Evolutionary conservation across 2,888 invertebrate species (phyloP).

Genomic region (Cordylochernes scorpioides): DNA sequence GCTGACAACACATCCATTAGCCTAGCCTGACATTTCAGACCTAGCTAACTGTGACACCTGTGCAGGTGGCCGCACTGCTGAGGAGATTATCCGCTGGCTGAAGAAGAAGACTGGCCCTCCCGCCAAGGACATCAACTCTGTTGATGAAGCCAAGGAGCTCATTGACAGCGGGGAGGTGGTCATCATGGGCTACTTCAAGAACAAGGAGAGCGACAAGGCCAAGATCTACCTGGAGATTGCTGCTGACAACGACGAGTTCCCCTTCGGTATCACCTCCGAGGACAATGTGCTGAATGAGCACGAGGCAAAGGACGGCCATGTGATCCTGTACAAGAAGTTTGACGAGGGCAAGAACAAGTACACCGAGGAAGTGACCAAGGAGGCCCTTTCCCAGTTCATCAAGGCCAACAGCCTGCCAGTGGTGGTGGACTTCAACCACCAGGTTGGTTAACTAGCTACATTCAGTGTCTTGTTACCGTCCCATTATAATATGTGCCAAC

Average conservation of each 20-base stretch:
- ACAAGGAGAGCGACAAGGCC: conserved; percentile 46
- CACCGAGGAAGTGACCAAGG: conserved; percentile 38
- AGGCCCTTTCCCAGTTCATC: conserved; percentile 52
- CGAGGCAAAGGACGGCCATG: conserved; percentile 44
- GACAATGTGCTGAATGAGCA: conserved; percentile 51
- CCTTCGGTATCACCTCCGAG: conserved; percentile 57
- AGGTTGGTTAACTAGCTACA: conserved; percentile 24
- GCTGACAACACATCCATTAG: no score
- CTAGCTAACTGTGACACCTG: no score
- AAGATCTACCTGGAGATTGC: conserved; percentile 59
- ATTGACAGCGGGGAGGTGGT: conserved; percentile 51
- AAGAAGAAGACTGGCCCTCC: conserved; percentile 90
- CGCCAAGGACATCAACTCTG: conserved; percentile 45
- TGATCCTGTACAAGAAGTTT: conserved; percentile 79
- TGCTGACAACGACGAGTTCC: conserved; percentile 50
- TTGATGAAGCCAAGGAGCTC: conserved; percentile 55
- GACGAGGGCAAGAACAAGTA: conserved; percentile 53
- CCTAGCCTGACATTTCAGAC: no score
- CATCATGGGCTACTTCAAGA: conserved; percentile 52
- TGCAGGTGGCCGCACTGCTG: conserved; percentile 60
- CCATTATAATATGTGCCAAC: no score
- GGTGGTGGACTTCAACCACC: conserved; percentile 84
- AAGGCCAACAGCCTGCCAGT: conserved; percentile 55
- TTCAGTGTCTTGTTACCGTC: no score
- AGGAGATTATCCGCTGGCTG: conserved; percentile 77